Percentiles rank a stretch among this genome's conserved stretches.
Evolutionary conservation across 2,888 invertebrate species (phyloP).

Genomic region (Scaptodrosophila latifasciaeformis): DNA sequence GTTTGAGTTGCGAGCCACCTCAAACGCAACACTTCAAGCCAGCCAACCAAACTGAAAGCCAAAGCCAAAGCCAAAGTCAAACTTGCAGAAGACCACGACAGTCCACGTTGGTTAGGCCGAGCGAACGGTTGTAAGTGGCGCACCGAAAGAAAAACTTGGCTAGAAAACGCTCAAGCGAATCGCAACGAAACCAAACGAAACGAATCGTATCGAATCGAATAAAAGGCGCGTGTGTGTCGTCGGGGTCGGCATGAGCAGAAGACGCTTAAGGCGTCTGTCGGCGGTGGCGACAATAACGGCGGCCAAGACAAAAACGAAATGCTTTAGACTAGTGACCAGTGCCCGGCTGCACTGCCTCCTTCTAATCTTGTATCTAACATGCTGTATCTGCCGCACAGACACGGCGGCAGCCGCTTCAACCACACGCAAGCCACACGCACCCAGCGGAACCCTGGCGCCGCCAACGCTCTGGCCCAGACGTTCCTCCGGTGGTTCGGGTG

Average conservation of each 20-base stretch:
- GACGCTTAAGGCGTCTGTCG: background rate
- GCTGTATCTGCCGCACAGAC: background rate
- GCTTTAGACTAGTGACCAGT: conserved; percentile 4
- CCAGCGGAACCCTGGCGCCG: too few relatives aligned
- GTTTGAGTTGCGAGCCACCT: conserved; percentile 45
- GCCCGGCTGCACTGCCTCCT: conserved; percentile 2
- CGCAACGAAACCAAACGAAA: conserved; percentile 7
- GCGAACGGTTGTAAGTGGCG: conserved; percentile 59
- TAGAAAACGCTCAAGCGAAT: conserved; percentile 19
- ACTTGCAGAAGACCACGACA: conserved; percentile 59
- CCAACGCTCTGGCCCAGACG: conserved; percentile 1
- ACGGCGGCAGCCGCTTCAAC: background rate
- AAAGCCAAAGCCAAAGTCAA: conserved; percentile 44
- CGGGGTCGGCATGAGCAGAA: background rate
- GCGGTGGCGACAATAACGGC: background rate
- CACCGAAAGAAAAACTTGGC: conserved; percentile 26
- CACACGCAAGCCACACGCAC: background rate
- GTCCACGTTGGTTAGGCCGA: conserved; percentile 65
- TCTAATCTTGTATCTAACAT: background rate
- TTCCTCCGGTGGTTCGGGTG: conserved; percentile 19
- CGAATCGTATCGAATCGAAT: conserved; percentile 13
- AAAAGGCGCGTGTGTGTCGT: conserved; percentile 15
- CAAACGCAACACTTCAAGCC: conserved; percentile 64
- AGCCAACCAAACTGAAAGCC: conserved; percentile 31
- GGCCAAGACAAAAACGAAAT: conserved; percentile 3